Base-by-base conservation (phyloP, 2,113 vertebrate species). In the Eudorcas thomsonii region DNA sequence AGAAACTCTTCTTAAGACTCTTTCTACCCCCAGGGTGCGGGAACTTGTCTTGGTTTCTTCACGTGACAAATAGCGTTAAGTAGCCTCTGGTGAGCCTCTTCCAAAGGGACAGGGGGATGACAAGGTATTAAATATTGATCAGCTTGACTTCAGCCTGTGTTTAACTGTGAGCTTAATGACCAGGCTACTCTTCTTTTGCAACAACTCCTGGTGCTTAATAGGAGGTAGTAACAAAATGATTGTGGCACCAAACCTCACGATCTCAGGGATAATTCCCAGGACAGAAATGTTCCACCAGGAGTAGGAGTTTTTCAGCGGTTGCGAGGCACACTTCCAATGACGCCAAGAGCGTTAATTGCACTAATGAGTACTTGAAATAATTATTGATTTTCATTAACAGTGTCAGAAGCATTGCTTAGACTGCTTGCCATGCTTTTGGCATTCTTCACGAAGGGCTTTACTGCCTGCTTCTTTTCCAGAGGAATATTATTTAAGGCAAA, bases 311-410 rank as follows among this genome's bases (percentile, higher is more conserved):
- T 82, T 57, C 55, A 90, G 1, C 26, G 39, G n/a, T 78, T 71
- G 11, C 19, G 17, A 64, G 71, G 30, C 43, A 77, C 12, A 30
- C 19, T 86, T 88, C 62, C 59, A 82, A 9, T 11, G 81, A 54
- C 52, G 28, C 43, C 26, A 48, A 77, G 86, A 81, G 64, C 64
- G 55, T 77, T 36, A 54, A 54, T 81, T 62, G 54, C 10, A 50
- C 74, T 92, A 87, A 96, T 71, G 83, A 54, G 91, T 81, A 48
- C 96, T 95, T 84, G 85, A 95, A 96, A 90, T 96, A 95, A 97
- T 94, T 88, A 85, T 55, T 60, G 94, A 96, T 92, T 86, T 95
- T 92, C 64, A 85, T 82, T 54, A 85, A 64, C 84, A 60, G 39
- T 26, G 57, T 96, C 74, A 81, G 74, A 78, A 80, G 91, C 59